Percentiles rank a stretch among this genome's conserved stretches.
Conservation (phyloP, 2,888 invertebrate species). For the Oscheius sp. region DNA sequence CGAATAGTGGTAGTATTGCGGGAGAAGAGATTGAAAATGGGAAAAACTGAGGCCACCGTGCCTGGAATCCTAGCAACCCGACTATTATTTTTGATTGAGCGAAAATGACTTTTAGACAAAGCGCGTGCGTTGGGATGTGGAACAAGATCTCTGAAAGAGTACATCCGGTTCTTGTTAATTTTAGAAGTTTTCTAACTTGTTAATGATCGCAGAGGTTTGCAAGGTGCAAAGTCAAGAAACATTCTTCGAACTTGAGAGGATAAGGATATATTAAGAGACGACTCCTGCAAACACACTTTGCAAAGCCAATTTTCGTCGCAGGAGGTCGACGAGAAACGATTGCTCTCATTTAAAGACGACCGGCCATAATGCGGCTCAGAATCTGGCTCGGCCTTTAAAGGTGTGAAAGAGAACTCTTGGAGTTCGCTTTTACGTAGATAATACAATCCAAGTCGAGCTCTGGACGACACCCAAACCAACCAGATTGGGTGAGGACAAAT, state of each 20-base stretch:
- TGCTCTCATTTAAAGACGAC: slow-evolving; percentile 22
- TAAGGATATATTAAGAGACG: not conserved
- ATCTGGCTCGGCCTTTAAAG: not conserved
- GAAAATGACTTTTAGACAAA: no score
- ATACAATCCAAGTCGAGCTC: not conserved
- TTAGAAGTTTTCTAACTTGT: no score
- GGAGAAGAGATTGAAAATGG: no score
- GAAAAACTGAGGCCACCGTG: no score
- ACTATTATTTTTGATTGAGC: no score
- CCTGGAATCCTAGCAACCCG: no score
- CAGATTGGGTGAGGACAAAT: not conserved
- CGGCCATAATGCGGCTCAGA: slow-evolving; percentile 7
- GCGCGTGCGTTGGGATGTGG: no score
- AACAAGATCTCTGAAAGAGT: no score
- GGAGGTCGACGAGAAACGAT: slow-evolving; percentile 21
- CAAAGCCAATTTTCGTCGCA: slow-evolving; percentile 21
- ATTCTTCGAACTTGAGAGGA: not conserved
- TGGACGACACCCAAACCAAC: slow-evolving; percentile 5
- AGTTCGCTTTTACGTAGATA: not conserved
- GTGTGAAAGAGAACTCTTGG: not conserved
- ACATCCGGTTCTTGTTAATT: no score
- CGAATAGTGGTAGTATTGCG: no score
- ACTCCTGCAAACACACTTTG: not conserved
- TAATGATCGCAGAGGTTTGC: no score
- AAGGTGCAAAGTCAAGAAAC: no score